These are phyloP conservation scores for Tyto alba DNA, from an alignment of 2,113 vertebrate genomes.

Conservation along the genomic window DNA sequence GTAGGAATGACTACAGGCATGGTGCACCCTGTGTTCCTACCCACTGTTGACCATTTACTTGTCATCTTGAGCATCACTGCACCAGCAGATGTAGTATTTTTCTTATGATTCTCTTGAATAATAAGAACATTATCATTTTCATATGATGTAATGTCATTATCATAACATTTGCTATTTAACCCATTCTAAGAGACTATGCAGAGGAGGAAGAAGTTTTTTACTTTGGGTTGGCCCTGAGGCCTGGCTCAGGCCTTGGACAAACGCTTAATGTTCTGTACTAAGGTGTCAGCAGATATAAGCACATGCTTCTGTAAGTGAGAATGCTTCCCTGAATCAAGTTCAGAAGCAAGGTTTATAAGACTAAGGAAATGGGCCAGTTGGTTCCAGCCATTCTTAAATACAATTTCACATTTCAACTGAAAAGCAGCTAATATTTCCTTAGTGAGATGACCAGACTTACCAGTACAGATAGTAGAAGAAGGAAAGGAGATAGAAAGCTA, in stretches of 20 bases:
- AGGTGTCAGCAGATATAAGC: not conserved
- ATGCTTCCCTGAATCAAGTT: not conserved
- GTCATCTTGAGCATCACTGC: not conserved
- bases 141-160: not conserved
- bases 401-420: not conserved
- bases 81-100: not conserved
- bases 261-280: not conserved
- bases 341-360: not conserved
- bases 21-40: not conserved
- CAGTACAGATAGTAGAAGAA: conserved; percentile 99
- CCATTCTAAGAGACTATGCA: not conserved
- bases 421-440: not conserved
- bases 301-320: not conserved
- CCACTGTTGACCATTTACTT: not conserved
- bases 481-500: conserved; percentile 96
- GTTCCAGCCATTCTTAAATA: not conserved
- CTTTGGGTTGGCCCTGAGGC: not conserved
- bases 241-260: not conserved
- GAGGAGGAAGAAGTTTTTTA: not conserved
- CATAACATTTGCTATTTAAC: not conserved
- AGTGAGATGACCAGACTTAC: conserved; percentile 71
- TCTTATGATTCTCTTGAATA: not conserved
- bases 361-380: not conserved
- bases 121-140: not conserved
- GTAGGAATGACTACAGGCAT: not conserved